Evolutionary conservation across 2,888 invertebrate genomes (phyloP).

Genomic region (Atrina japonica): DNA sequence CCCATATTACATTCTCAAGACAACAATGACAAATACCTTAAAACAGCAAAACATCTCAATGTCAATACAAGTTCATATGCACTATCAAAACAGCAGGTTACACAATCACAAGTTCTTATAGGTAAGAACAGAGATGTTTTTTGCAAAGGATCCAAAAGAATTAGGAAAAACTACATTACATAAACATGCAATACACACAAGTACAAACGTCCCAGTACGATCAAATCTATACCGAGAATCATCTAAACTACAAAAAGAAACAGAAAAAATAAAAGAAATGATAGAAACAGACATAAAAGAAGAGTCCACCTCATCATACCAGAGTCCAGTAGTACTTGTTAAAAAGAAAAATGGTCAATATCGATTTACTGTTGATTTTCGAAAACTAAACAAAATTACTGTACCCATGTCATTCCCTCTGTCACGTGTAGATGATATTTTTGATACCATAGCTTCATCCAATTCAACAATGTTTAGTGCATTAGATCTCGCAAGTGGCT

Average conservation of each 20-base stretch:
- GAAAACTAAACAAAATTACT: conserved; percentile 15
- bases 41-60: too few relatives aligned
- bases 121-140: too few relatives aligned
- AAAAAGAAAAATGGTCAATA: conserved; percentile 14
- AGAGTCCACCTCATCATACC: background rate
- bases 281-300: conserved; percentile 23
- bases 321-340: conserved; percentile 8
- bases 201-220: too few relatives aligned
- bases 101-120: too few relatives aligned
- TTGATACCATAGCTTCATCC: conserved; percentile 37
- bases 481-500: conserved; percentile 30
- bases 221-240: conserved; percentile 2
- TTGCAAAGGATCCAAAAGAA: too few relatives aligned
- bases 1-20: too few relatives aligned
- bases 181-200: background rate
- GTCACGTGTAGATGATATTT: conserved; percentile 30
- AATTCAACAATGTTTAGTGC: conserved; percentile 25
- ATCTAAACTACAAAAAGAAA: conserved; percentile 20
- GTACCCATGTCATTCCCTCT: conserved; percentile 22
- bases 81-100: too few relatives aligned
- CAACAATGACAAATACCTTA: too few relatives aligned
- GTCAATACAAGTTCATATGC: too few relatives aligned
- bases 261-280: conserved; percentile 20
- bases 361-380: conserved; percentile 27
- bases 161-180: conserved; percentile 7